Evolutionary conservation across 2,113 vertebrate species (phyloP).

Genomic region (Nyctibius bracteatus): DNA sequence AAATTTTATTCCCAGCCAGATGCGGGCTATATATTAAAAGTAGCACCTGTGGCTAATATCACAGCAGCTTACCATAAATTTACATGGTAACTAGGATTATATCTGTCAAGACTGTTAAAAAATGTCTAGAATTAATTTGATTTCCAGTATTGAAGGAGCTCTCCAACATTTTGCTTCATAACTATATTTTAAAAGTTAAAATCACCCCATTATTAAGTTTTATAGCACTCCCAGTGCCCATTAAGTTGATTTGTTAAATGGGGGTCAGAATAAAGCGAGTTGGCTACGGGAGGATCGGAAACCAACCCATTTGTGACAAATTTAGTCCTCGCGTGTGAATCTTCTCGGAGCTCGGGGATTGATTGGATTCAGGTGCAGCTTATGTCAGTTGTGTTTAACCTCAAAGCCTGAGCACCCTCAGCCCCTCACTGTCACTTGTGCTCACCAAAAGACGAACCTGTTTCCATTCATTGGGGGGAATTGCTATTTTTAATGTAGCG

Average conservation of each 20-base stretch:
- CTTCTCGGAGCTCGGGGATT: slow-evolving; percentile 68
- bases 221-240: slow-evolving; percentile 80
- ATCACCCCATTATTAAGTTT: slow-evolving; percentile 82
- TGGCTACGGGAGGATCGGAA: slow-evolving; percentile 79
- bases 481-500: not conserved
- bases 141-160: slow-evolving; percentile 82
- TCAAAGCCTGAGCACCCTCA: slow-evolving; percentile 61
- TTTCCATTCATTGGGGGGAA: not conserved
- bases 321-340: slow-evolving; percentile 75
- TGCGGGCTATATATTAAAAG: slow-evolving; percentile 85
- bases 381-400: slow-evolving; percentile 72
- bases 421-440: slow-evolving; percentile 56
- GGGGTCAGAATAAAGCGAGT: slow-evolving; percentile 76
- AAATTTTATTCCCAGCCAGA: slow-evolving; percentile 85
- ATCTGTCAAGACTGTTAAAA: slow-evolving; percentile 85
- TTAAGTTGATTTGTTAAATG: slow-evolving; percentile 83
- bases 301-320: slow-evolving; percentile 80
- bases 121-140: slow-evolving; percentile 86
- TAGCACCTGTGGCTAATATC: slow-evolving; percentile 88
- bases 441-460: not conserved
- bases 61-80: slow-evolving; percentile 87
- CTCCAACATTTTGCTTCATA: slow-evolving; percentile 80
- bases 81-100: slow-evolving; percentile 87
- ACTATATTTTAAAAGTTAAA: slow-evolving; percentile 83
- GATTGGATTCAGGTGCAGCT: slow-evolving; percentile 85